Evolutionary conservation across 2,113 vertebrate genomes (phyloP).

Genomic region (Paracanthobrama guichenoti): DNA sequence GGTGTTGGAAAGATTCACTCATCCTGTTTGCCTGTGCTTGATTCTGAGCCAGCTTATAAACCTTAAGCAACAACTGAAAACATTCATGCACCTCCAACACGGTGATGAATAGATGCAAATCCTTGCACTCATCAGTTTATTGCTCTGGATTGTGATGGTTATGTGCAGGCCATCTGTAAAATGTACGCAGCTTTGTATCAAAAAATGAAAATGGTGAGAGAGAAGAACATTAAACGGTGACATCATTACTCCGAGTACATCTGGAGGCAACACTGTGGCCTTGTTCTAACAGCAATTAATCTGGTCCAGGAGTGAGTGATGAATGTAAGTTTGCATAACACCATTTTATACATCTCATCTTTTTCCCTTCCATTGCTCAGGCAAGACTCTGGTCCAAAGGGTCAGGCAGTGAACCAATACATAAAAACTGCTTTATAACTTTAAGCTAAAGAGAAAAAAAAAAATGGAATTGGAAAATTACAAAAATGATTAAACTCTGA

Average conservation of each 20-base stretch:
- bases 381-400: neutral
- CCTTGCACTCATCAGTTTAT: slow-evolving; percentile 25
- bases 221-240: slow-evolving; percentile 66
- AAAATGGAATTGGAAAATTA: neutral
- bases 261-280: slow-evolving; percentile 71
- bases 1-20: slow-evolving; percentile 42
- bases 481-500: neutral
- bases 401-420: slow-evolving; percentile 6
- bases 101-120: slow-evolving; percentile 3
- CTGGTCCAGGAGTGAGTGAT: slow-evolving; percentile 69
- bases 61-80: neutral
- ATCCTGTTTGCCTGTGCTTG: slow-evolving; percentile 30
- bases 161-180: slow-evolving; percentile 25
- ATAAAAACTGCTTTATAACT: neutral
- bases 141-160: neutral
- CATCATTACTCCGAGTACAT: slow-evolving; percentile 64
- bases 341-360: neutral
- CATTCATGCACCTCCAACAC: neutral
- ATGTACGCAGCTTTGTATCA: neutral
- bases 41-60: slow-evolving; percentile 16
- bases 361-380: neutral
- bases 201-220: slow-evolving; percentile 16
- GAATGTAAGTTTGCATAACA: slow-evolving; percentile 36
- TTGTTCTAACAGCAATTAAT: slow-evolving; percentile 74
- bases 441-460: neutral